Conservation (phyloP, 2,888 invertebrate species). For the Mesodorylaimus sp. region DNA sequence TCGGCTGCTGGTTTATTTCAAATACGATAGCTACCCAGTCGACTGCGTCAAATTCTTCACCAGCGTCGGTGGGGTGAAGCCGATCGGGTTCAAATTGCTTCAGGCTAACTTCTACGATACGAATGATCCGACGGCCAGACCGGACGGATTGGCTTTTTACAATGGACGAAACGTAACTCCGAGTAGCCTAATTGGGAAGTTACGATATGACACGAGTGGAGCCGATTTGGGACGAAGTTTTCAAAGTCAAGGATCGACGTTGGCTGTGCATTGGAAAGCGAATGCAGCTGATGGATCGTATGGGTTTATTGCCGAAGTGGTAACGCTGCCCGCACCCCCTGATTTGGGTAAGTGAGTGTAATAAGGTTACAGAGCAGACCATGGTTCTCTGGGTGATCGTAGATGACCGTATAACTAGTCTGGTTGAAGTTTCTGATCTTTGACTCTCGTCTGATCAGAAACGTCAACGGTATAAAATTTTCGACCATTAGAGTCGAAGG, state of each 20-base stretch:
- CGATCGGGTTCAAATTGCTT: constrained; percentile 43
- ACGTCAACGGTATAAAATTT: too few species aligned
- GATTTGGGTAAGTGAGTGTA: constrained; percentile 5
- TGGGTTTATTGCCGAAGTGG: constrained; percentile 91
- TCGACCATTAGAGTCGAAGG: too few species aligned
- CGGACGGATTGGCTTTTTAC: constrained; percentile 10
- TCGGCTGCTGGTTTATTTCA: constrained; percentile 74
- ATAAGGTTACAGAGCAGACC: too few species aligned
- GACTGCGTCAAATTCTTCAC: constrained; percentile 94
- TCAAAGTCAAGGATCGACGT: constrained; percentile 13
- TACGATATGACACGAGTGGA: too few species aligned
- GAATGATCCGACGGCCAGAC: constrained; percentile 13
- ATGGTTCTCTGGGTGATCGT: too few species aligned
- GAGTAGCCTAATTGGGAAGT: not conserved
- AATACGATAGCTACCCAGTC: constrained; percentile 83
- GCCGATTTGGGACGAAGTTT: too few species aligned
- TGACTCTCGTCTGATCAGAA: too few species aligned
- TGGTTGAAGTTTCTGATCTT: too few species aligned
- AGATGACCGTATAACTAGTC: too few species aligned
- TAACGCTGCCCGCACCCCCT: constrained; percentile 51
- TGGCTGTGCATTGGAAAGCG: constrained; percentile 75
- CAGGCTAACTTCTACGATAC: constrained; percentile 44
- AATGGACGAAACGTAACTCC: not conserved
- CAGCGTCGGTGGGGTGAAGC: constrained; percentile 50
- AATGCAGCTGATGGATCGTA: constrained; percentile 81